Evolutionary conservation across 2,797 vertebrate species (phyloP), one percentile per base, ranked within the genome.

Genomic region (Xenops minutus): DNA sequence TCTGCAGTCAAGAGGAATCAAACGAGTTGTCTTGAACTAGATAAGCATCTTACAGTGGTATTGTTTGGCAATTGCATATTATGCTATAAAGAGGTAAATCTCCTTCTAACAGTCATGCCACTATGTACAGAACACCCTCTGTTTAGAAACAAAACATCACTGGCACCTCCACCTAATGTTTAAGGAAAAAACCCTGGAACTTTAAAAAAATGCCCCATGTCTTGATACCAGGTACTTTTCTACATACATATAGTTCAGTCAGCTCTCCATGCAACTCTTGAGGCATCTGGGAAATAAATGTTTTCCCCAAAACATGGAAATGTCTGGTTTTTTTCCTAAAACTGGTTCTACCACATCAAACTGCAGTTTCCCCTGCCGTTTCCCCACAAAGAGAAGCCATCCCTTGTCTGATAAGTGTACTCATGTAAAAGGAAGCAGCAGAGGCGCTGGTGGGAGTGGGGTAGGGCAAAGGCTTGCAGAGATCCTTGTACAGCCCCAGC

Each of bases 401-500:
- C 6, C 15, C 36, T 23, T 73, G 15, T 8, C 41, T 68, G 43
- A 9, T 61, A 71, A 88, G 9, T 22, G 30, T 5, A 19, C 13
- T 83, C 5, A 2, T 8, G 27, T 36, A 61, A 93, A 95, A 85
- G 55, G 83, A 93, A 92, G 44, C n/a, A 90, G 26, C 52, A 59
- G 76, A 88, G 52, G 51, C 18, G 0, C 59, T 63, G 56, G 51
- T 66, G n/a, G 55, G 67, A 82, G 36, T 15, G 48, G 78, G 89
- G 56, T 24, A 78, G 71, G 77, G 88, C 46, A 91, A 95, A 95
- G 68, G 48, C 74, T 85, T 82, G 59, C 71, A 62, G 62, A 96
- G 72, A 76, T 73, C 34, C 80, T 90, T 59, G 67, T 73, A 48
- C 32, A 84, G 86, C 26, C 80, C 19, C 66, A 48, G 55, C 32